Conservation (phyloP, 1,140 invertebrate species). For the Diachasmimorpha longicaudata region DNA sequence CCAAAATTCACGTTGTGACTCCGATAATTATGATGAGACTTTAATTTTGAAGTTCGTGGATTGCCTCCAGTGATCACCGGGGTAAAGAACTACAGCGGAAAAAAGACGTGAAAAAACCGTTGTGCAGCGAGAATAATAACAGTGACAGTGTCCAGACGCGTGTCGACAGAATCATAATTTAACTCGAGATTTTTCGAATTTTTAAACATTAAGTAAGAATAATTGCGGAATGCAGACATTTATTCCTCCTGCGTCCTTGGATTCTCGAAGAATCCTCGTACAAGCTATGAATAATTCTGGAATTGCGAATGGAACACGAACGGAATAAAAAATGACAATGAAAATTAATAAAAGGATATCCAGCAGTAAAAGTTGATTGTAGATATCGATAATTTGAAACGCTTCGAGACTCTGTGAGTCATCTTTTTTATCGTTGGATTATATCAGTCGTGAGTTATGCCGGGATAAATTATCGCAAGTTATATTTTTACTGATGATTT, state of each 20-base stretch:
- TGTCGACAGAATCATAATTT: conserved; percentile 12
- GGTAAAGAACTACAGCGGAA: conserved; percentile 13
- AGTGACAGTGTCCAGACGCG: neutral
- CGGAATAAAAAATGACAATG: neutral
- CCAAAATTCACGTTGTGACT: neutral
- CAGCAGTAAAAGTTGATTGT: conserved; percentile 3
- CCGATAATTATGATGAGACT: conserved; percentile 16
- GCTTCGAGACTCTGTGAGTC: neutral
- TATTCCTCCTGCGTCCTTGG: neutral
- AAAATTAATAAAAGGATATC: neutral
- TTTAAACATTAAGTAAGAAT: neutral
- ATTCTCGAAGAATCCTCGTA: neutral
- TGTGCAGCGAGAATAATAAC: conserved; percentile 22
- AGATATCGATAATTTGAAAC: neutral
- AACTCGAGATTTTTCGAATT: neutral
- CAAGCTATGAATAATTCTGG: neutral
- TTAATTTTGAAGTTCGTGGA: conserved; percentile 11
- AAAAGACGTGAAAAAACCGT: conserved; percentile 2
- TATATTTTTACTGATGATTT: neutral
- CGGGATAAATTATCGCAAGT: too few species aligned
- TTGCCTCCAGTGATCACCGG: conserved; percentile 19
- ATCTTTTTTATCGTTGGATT: neutral
- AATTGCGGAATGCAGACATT: neutral
- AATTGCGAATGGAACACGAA: neutral
- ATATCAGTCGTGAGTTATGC: neutral